Evolutionary conservation across 92 coral and sea anemone species (phyloP).

Genomic region (Metridium senile): DNA sequence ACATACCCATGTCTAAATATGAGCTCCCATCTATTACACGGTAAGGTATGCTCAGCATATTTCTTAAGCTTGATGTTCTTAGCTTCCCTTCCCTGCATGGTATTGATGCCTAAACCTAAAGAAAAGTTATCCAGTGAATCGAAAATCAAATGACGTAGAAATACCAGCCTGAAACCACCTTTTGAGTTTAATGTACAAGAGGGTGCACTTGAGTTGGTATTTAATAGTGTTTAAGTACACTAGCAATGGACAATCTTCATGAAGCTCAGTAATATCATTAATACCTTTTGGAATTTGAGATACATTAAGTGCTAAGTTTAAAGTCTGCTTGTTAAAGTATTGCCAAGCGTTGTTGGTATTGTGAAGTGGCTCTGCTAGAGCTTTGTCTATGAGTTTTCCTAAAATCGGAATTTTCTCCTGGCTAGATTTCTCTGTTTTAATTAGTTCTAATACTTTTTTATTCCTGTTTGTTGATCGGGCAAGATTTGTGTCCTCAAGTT

Average conservation of each 20-base stretch:
- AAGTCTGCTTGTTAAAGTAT: constrained; percentile 36
- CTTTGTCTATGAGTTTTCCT: constrained; percentile 34
- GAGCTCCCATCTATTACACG: constrained; percentile 55
- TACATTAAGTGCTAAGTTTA: constrained; percentile 32
- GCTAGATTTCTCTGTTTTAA: constrained; percentile 34
- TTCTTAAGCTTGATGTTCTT: constrained; percentile 56
- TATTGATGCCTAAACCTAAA: constrained; percentile 59
- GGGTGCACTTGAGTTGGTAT: constrained; percentile 14
- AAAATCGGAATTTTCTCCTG: constrained; percentile 40
- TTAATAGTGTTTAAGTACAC: constrained; percentile 22
- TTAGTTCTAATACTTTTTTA: constrained; percentile 45
- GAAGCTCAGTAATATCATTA: constrained; percentile 7
- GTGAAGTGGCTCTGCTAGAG: constrained; percentile 54
- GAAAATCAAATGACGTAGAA: constrained; percentile 18
- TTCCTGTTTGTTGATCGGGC: constrained; percentile 53
- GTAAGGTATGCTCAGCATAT: constrained; percentile 64
- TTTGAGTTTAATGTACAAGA: constrained; percentile 9
- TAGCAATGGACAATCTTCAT: constrained; percentile 17
- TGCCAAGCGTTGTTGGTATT: constrained; percentile 66
- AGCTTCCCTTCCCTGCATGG: constrained; percentile 74
- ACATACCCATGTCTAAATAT: constrained; percentile 65
- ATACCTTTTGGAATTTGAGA: constrained; percentile 29
- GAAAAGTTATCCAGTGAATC: constrained; percentile 61
- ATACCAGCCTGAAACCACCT: constrained; percentile 17
- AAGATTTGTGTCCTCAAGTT: background rate